Conservation (phyloP, 1,140 invertebrate genomes). For the Agrilus planipennis region DNA sequence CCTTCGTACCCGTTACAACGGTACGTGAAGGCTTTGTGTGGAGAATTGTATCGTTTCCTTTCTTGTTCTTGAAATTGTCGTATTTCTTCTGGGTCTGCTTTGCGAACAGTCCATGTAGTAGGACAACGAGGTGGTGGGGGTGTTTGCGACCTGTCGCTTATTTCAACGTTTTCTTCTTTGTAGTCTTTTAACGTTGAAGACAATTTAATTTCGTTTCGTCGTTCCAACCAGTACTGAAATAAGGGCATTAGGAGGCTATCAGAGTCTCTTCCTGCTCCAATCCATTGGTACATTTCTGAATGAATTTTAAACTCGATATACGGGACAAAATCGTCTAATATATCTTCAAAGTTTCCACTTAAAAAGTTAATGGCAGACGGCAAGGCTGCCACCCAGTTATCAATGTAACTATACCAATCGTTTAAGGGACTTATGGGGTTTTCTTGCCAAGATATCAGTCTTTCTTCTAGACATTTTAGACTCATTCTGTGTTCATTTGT, state of each 20-base stretch:
- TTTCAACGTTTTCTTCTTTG: conserved; percentile 28
- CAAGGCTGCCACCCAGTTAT: conserved; percentile 69
- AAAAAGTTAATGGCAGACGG: conserved; percentile 76
- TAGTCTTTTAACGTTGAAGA: conserved; percentile 19
- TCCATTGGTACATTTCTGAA: conserved; percentile 78
- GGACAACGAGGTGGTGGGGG: conserved; percentile 50
- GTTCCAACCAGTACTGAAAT: conserved; percentile 63
- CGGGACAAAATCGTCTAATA: conserved; percentile 83
- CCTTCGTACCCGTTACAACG: conserved; percentile 69
- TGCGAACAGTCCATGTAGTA: conserved; percentile 67
- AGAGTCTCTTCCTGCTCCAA: conserved; percentile 84
- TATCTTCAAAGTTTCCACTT: conserved; percentile 69
- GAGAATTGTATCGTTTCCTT: conserved; percentile 57
- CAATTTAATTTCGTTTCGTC: conserved; percentile 37
- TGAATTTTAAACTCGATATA: conserved; percentile 80
- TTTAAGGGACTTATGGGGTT: conserved; percentile 72
- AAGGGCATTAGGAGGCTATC: conserved; percentile 65
- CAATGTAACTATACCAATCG: conserved; percentile 56
- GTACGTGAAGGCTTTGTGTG: conserved; percentile 78
- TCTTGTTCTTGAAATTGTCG: conserved; percentile 66
- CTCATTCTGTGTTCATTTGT: conserved; percentile 71
- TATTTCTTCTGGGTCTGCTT: conserved; percentile 66
- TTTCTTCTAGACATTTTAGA: conserved; percentile 57
- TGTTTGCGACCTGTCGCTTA: conserved; percentile 29
- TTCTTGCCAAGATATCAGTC: conserved; percentile 66